Evolutionary conservation across 2,888 invertebrate genomes (phyloP).

Genomic region (Prionchulus punctatus): DNA sequence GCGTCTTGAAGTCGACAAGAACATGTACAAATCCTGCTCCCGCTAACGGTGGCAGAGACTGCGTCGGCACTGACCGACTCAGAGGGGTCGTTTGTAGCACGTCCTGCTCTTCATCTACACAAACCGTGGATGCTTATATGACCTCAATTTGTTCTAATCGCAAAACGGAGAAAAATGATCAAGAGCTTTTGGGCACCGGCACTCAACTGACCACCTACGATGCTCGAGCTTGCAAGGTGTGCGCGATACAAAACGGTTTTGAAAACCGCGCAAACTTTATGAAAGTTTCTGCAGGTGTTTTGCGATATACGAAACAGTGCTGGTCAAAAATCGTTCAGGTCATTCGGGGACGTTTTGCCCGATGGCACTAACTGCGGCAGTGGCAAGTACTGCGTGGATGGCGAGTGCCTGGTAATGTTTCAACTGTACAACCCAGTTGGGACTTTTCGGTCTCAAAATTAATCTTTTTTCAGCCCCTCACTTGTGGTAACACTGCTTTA

Average conservation of each 20-base stretch:
- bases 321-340: constrained; percentile 25
- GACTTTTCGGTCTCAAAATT: too few species aligned
- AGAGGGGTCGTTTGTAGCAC: constrained; percentile 22
- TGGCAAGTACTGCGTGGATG: constrained; percentile 27
- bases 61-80: constrained; percentile 21
- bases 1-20: constrained; percentile 15
- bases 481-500: constrained; percentile 4
- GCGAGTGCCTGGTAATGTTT: constrained; percentile 25
- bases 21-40: constrained; percentile 27
- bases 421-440: background rate
- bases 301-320: constrained; percentile 25
- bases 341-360: constrained; percentile 31
- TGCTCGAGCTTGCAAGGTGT: constrained; percentile 29
- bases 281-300: constrained; percentile 23
- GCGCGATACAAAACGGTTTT: background rate
- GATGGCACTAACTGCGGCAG: constrained; percentile 30
- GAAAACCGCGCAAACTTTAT: background rate
- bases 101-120: constrained; percentile 15
- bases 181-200: constrained; percentile 27
- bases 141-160: constrained; percentile 24
- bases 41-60: constrained; percentile 26
- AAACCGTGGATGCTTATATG: constrained; percentile 18
- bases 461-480: background rate
- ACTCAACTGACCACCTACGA: constrained; percentile 26
- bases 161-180: constrained; percentile 23